Base-by-base conservation (phyloP, 1,140 invertebrate genomes). In the Danaus melanippus region DNA sequence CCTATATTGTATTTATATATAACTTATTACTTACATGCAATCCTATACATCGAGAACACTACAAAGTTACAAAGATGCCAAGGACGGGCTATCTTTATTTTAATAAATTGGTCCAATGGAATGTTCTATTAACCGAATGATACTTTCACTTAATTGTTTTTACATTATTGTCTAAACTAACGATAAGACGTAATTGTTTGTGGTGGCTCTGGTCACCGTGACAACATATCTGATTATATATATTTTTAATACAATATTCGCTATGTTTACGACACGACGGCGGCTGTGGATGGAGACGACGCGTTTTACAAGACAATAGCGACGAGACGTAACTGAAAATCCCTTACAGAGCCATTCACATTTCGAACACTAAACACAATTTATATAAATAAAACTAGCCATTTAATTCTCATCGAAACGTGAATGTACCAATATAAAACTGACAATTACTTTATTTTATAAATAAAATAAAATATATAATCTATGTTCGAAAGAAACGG, bases 141-240 rank as follows among this genome's bases (percentile, higher is more conserved):
- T 64, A 64, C 69, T 70, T 74, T 75, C 65, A 69, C 66, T 76
- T 73, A 72, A 79, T 79, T 81, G 69, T 71, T 63, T 68, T 69
- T 75, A 64, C 64, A 72, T 71, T 75, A 67, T 60, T 62, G 52
- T 62, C 9, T 39, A 53, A 8, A 42, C 42, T 47, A 51, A 44
- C 32, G 39, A 49, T 46, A 44, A 7, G 40, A 40, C 40, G 32
- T 49, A 48, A 76, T 76, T 45, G 51, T 63, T 66, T 66, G 67
- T 76, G 67, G 69, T 75, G 68, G 69, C 62, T 64, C 47, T 56
- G 56, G 63, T 67, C 60, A 64, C 66, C 62, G 50, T 66, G 62
- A 55, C 67, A 61, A 57, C 56, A 44, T 51, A 32, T 32, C 21
- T 32, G 7, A 32, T 32, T 32, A 32, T 32, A 21, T 40, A 50